Base-by-base conservation (phyloP, 1,140 invertebrate species). In the Drosophila busckii region DNA sequence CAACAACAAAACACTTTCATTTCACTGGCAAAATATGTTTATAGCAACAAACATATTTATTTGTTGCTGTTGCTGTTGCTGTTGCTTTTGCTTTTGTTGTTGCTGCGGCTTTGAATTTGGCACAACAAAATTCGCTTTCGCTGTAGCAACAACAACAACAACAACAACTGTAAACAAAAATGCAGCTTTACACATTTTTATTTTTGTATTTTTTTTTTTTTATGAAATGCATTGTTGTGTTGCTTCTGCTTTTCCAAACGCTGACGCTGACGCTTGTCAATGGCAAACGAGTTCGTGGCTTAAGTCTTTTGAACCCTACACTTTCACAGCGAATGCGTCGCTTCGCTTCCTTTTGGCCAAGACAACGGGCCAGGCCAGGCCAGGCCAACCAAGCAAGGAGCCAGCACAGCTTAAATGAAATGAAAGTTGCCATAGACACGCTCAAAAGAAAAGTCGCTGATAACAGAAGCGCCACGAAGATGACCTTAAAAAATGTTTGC, bases 191-290 rank as follows among this genome's bases (percentile, higher is more conserved):
- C 50, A 54, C 52, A 28, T 58, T 61, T 65, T 15, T 35, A 70
- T 66, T 66, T 49, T 32, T 31, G 38, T 31, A 34, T 61, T 46
- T 55, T 54, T 63, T 62, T 62, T 20, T 16, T 28, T 31, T 22
- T 12, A n/a, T n/a, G n/a, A n/a, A n/a, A n/a, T n/a, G n/a, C 17
- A 12, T 35, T 2, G 3, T 20, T 8, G 13, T 22, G 16, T 26
- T 31, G n/a, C 10, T 22, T 15, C 35, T 12, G 15, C n/a, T 34
- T 45, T 8, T 19, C 29, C 9, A 78, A 76, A n/a, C n/a, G n/a
- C n/a, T n/a, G n/a, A n/a, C n/a, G n/a, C n/a, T 70, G 71, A 63
- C 71, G 78, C 71, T 78, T 78, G 71, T 70, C 71, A 66, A 66
- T 76, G 71, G 62, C 31, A 53, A 78, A 78, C 73, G 23, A 68